Conservation (phyloP, 2,888 invertebrate genomes). For the Tridacna crocea region DNA sequence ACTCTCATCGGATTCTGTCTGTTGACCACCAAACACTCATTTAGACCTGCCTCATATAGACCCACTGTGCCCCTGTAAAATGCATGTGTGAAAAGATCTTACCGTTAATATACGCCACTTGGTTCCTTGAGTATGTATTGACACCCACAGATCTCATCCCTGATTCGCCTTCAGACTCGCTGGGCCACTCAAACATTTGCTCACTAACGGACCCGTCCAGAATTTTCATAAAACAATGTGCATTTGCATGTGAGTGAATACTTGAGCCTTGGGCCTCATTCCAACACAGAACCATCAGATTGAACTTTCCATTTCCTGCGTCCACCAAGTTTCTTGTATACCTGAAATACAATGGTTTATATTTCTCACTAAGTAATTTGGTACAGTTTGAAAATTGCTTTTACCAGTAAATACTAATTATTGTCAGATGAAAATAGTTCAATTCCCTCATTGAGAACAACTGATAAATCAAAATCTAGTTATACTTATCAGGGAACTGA, state of each 20-base stretch:
- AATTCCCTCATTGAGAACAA: no score
- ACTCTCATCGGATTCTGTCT: no score
- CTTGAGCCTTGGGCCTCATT: constrained; percentile 97
- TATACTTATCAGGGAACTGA: no score
- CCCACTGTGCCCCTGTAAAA: no score
- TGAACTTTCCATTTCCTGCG: constrained; percentile 97
- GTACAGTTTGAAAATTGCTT: background rate
- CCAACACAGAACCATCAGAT: constrained; percentile 99
- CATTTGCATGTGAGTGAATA: constrained; percentile 97
- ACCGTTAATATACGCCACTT: constrained; percentile 98
- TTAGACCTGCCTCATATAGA: no score
- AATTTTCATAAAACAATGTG: constrained; percentile 98
- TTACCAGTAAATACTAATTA: no score
- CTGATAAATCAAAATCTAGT: no score
- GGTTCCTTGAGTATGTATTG: constrained; percentile 89
- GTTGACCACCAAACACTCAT: no score
- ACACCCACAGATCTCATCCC: constrained; percentile 89
- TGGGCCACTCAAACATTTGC: constrained; percentile 93
- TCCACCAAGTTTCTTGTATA: constrained; percentile 99
- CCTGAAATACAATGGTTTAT: constrained; percentile 84
- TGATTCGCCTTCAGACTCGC: constrained; percentile 82
- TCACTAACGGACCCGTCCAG: constrained; percentile 90
- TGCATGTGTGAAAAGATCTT: constrained; percentile 67
- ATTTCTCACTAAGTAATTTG: background rate
- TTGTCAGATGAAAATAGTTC: background rate